Percentiles rank a stretch among this genome's conserved stretches.
phyloP scores from a whole-genome alignment of 2,888 invertebrate genomes.

The Chrysotoxum bicinctum region DNA sequence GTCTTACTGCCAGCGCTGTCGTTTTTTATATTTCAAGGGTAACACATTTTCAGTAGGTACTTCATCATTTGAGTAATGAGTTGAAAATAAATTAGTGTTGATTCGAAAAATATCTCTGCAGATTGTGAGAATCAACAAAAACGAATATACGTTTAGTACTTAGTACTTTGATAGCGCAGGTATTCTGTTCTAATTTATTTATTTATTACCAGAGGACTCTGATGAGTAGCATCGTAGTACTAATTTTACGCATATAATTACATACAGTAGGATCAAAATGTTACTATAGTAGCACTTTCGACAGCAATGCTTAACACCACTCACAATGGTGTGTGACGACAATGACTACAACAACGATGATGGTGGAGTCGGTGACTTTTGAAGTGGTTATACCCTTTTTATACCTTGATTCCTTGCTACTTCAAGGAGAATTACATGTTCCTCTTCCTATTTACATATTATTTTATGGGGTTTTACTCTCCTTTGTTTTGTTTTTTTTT shows the following conservation, averaged over 20 bases:
- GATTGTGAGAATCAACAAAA: too few species aligned
- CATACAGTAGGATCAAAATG: background rate
- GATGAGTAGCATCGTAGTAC: background rate
- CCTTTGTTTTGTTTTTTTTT: constrained; percentile 1
- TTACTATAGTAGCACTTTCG: background rate
- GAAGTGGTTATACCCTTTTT: constrained; percentile 72
- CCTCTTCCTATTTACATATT: constrained; percentile 68
- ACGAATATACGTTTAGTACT: too few species aligned
- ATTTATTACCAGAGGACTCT: too few species aligned
- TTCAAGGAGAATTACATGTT: constrained; percentile 67
- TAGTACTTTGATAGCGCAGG: too few species aligned
- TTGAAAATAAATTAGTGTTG: too few species aligned
- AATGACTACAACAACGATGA: constrained; percentile 17
- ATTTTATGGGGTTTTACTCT: constrained; percentile 40
- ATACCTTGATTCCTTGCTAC: constrained; percentile 66
- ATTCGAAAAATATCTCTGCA: too few species aligned
- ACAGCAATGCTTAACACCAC: background rate
- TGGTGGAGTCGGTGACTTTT: constrained; percentile 70
- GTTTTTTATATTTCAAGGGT: background rate
- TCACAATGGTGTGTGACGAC: constrained; percentile 31
- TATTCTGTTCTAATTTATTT: too few species aligned
- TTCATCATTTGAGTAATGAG: too few species aligned
- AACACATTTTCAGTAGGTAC: background rate
- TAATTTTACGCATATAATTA: background rate
- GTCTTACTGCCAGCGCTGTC: background rate